phyloP scores from a whole-genome alignment of 2,888 invertebrate genomes.

The Neelides folsomi region DNA sequence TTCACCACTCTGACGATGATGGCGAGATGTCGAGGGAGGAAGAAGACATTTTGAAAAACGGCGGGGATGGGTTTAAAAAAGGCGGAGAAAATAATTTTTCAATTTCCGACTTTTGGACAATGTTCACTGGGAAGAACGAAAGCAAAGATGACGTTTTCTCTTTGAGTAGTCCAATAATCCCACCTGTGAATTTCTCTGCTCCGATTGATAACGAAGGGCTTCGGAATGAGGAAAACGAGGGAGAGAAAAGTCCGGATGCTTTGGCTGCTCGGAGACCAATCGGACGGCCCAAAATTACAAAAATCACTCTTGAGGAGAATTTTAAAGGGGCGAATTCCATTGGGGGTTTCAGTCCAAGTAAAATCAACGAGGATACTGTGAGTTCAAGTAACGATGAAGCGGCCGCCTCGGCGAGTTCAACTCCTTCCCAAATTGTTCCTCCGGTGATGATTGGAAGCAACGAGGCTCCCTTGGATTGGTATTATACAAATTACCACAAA shows the following conservation, averaged over 20 bases:
- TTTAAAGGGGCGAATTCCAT: no score
- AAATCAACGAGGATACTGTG: no score
- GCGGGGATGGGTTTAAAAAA: neutral
- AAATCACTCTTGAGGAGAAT: slow-evolving; percentile 17
- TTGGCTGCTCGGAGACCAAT: slow-evolving; percentile 8
- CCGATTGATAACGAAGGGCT: slow-evolving; percentile 21
- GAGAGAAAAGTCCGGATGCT: no score
- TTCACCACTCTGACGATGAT: slow-evolving; percentile 7
- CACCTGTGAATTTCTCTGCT: slow-evolving; percentile 26
- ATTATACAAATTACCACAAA: slow-evolving; percentile 70
- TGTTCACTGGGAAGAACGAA: slow-evolving; percentile 20
- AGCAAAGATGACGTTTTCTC: slow-evolving; percentile 5
- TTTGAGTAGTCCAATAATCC: slow-evolving; percentile 2
- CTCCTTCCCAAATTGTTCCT: slow-evolving; percentile 14
- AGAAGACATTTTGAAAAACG: neutral
- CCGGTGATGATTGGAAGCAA: slow-evolving; percentile 27
- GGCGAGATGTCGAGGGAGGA: neutral
- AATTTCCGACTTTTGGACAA: slow-evolving; percentile 30
- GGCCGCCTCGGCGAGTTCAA: neutral
- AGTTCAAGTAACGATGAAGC: neutral
- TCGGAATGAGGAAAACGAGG: no score
- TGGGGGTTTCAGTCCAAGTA: no score
- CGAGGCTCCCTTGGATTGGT: slow-evolving; percentile 47
- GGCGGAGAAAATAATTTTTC: slow-evolving; percentile 10
- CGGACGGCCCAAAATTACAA: slow-evolving; percentile 30